Evolutionary conservation across 2,888 invertebrate genomes (phyloP), one percentile per base, ranked within the genome.

Genomic region (Erebia epiphron): DNA sequence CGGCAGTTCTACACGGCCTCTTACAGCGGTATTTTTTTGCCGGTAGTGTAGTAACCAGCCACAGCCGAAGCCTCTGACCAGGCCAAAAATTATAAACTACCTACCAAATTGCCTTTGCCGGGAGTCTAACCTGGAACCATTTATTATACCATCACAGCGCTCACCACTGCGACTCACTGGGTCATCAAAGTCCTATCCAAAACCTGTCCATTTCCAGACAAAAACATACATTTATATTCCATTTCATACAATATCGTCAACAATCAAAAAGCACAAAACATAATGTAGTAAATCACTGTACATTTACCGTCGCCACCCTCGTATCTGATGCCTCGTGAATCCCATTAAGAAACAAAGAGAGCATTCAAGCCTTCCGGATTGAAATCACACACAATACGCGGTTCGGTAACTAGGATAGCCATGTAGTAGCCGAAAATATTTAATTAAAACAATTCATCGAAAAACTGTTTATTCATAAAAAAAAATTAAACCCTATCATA

Each of bases 301-400:
- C 70, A 73, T 69, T 73, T 71, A 69, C 65, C 73, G 70, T 67
- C 61, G 41, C 67, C 67, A 52, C 67, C 67, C 67, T 35, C 67
- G 35, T 67, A 67, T 67, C 67, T 52, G 67, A 67, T 67, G 67
- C 75, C 68, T 69, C 71, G 73, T 71, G 73, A 68, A 74, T 75
- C 76, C 74, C 75, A 78, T 78, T 74, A 81, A 77, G 79, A 84
- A 84, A 88, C 86, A 89, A 89, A 87, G 86, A 85, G 85, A 82
- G 82, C 86, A 87, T 86, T 83, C 79, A 78, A 80, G 79, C 80
- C 79, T 80, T 81, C 61, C 74, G 80, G 80, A 80, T 81, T 82
- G 73, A 70, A 76, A 67, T 75, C 68, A 61, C 67, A 61, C 67
- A 66, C 72, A 62, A 70, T 60, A 68, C 66, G 54, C 58, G 67